Evolutionary conservation across 2,888 invertebrate species (phyloP).

Genomic region (Lepetodrilus schrolli): DNA sequence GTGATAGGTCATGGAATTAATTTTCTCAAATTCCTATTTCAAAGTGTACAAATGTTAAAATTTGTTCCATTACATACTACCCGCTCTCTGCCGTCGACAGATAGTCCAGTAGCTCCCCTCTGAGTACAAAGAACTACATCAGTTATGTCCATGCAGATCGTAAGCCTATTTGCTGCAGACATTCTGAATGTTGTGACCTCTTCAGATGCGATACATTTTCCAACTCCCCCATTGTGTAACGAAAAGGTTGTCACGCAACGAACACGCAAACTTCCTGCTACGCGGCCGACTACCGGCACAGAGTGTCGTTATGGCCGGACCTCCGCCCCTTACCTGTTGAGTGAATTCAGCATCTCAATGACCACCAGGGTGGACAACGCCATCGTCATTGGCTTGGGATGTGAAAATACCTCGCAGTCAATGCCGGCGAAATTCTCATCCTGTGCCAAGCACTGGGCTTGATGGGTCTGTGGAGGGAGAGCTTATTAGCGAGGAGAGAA

Average conservation of each 20-base stretch:
- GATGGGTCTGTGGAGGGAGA: conserved; percentile 70
- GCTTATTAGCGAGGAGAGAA: conserved; percentile 25
- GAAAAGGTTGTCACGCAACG: conserved; percentile 33
- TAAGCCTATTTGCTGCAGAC: conserved; percentile 3
- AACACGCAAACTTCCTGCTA: conserved; percentile 40
- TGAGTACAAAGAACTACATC: conserved; percentile 3
- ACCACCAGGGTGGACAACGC: conserved; percentile 99
- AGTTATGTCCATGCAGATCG: conserved; percentile 30
- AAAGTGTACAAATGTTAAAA: no score
- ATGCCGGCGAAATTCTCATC: conserved; percentile 87
- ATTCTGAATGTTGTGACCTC: conserved; percentile 20
- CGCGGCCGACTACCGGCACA: neutral
- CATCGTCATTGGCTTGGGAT: conserved; percentile 99
- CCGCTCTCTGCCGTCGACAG: no score
- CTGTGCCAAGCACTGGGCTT: conserved; percentile 75
- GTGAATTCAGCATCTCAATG: conserved; percentile 99
- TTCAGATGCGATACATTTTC: neutral
- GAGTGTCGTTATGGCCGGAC: neutral
- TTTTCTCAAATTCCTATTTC: no score
- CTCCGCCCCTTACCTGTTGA: conserved; percentile 88
- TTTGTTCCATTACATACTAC: no score
- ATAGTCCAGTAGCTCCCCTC: conserved; percentile 30
- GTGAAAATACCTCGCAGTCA: conserved; percentile 97
- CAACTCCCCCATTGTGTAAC: conserved; percentile 40
- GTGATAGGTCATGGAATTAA: conserved; percentile 15